Percentiles rank a stretch among this genome's conserved stretches.
phyloP scores from a whole-genome alignment of 2,113 vertebrate genomes.

The Phylloscopus trochiloides region DNA sequence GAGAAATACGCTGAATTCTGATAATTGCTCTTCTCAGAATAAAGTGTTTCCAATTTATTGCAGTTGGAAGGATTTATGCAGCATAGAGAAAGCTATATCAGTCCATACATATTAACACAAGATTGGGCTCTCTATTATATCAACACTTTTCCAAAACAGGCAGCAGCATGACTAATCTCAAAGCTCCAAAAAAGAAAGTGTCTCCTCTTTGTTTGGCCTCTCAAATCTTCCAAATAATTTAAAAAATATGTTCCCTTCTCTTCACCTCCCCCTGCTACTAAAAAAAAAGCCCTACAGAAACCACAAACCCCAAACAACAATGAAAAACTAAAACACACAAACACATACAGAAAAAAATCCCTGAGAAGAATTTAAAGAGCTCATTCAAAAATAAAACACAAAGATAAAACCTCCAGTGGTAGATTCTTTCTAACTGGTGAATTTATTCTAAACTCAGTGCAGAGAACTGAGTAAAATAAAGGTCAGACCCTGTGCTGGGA shows the following conservation, averaged over 20 bases:
- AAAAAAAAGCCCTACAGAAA: not conserved
- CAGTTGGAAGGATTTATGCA: conserved; percentile 38
- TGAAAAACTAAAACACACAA: not conserved
- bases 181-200: conserved; percentile 19
- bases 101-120: conserved; percentile 43
- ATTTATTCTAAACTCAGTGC: conserved; percentile 64
- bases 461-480: conserved; percentile 64
- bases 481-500: conserved; percentile 71
- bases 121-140: conserved; percentile 49
- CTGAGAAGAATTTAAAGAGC: conserved; percentile 29
- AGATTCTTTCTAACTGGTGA: conserved; percentile 23
- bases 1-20: conserved; percentile 36
- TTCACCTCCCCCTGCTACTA: not conserved
- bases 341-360: not conserved
- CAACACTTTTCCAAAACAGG: conserved; percentile 41
- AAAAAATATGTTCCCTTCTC: not conserved
- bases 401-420: conserved; percentile 50
- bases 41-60: conserved; percentile 46
- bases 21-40: conserved; percentile 53
- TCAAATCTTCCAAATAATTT: conserved; percentile 34
- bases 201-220: conserved; percentile 3
- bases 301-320: not conserved
- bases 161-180: conserved; percentile 59
- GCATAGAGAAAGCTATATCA: not conserved
- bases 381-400: conserved; percentile 50